These are phyloP conservation scores for Psammodynastes pulverulentus DNA, from an alignment of 2,113 vertebrate species.

Conservation along the genomic window DNA sequence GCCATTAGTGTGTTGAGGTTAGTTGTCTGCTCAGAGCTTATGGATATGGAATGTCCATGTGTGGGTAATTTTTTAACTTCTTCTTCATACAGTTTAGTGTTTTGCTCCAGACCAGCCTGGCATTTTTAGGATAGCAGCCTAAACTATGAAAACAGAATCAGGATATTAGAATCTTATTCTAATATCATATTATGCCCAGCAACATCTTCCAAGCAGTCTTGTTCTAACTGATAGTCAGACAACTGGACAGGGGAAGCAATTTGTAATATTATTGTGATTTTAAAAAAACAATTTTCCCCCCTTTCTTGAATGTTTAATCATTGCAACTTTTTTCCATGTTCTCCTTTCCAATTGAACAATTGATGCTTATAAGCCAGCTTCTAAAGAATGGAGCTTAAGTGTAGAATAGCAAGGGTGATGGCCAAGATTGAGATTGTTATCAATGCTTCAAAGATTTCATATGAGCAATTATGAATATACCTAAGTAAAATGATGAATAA, in stretches of 20 bases:
- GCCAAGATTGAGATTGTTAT: background rate
- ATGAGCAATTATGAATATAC: background rate
- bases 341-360: background rate
- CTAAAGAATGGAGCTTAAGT: background rate
- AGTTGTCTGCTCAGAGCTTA: background rate
- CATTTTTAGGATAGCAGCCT: background rate
- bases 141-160: background rate
- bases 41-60: background rate
- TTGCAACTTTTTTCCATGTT: background rate
- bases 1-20: background rate
- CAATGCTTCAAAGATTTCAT: background rate
- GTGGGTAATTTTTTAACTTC: background rate
- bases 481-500: background rate
- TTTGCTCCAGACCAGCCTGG: background rate
- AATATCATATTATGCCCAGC: background rate
- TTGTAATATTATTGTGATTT: background rate
- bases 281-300: background rate
- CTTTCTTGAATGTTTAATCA: background rate
- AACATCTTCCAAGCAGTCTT: background rate
- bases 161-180: background rate
- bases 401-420: background rate
- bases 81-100: background rate
- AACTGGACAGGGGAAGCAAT: background rate
- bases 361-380: background rate
- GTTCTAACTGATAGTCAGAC: background rate